Evolutionary conservation across 1,140 invertebrate species (phyloP).

Genomic region (Aphis gossypii): DNA sequence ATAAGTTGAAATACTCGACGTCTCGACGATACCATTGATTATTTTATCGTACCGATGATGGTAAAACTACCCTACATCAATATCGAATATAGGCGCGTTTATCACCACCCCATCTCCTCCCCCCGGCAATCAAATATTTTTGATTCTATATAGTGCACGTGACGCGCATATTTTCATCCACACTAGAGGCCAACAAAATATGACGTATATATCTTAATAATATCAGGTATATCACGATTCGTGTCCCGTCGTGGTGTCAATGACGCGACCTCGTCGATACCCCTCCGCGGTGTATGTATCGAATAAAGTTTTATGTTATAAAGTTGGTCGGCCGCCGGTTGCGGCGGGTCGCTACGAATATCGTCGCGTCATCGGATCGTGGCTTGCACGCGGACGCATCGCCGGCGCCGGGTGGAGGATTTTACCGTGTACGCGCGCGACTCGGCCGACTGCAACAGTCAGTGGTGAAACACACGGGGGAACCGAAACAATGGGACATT

Average conservation of each 20-base stretch:
- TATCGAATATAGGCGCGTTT: background rate
- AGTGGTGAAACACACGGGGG: background rate
- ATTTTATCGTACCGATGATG: background rate
- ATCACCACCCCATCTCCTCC: background rate
- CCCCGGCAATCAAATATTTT: background rate
- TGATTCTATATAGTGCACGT: background rate
- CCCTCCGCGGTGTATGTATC: background rate
- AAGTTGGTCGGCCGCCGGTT: background rate
- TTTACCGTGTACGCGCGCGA: background rate
- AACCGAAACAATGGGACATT: constrained; percentile 47
- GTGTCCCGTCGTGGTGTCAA: background rate
- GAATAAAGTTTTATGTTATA: background rate
- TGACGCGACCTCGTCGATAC: background rate
- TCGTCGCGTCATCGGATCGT: background rate
- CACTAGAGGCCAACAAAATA: background rate
- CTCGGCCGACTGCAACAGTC: background rate
- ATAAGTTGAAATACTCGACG: background rate
- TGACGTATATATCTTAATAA: background rate
- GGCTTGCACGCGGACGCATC: background rate
- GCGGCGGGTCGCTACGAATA: too few relatives aligned
- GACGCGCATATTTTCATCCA: background rate
- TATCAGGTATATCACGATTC: background rate
- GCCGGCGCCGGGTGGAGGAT: background rate
- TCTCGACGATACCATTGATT: background rate
- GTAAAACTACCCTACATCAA: background rate